Conservation (phyloP, 2,888 invertebrate species). For the Tinea trinotella region DNA sequence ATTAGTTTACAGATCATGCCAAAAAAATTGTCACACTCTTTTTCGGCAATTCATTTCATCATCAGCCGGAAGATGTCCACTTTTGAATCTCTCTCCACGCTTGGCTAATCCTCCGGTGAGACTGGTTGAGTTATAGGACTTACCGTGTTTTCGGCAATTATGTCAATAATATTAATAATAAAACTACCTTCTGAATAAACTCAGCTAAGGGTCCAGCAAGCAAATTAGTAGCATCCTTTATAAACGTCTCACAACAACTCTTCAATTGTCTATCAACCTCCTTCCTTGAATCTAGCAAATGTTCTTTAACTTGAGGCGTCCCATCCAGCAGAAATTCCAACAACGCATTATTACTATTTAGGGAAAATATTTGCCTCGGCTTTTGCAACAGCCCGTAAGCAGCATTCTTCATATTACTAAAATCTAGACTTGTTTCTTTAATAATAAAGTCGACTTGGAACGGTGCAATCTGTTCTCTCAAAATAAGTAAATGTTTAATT, state of each 20-base stretch:
- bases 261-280: conserved; percentile 96
- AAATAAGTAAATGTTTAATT: conserved; percentile 96
- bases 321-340: conserved; percentile 94
- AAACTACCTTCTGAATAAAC: conserved; percentile 80
- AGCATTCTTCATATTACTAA: conserved; percentile 91
- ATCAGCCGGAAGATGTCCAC: no score
- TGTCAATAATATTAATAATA: no score
- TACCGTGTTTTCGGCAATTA: no score
- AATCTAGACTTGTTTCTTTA: conserved; percentile 94
- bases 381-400: conserved; percentile 83
- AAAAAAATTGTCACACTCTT: no score
- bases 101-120: no score
- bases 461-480: conserved; percentile 98
- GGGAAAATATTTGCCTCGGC: conserved; percentile 87
- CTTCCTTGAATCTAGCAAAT: conserved; percentile 93
- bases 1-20: no score
- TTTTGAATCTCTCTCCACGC: no score
- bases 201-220: conserved; percentile 81
- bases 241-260: conserved; percentile 89
- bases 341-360: conserved; percentile 91
- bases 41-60: no score
- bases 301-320: conserved; percentile 93
- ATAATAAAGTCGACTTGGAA: conserved; percentile 96
- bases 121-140: no score
- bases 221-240: conserved; percentile 81